A percentile compares a stretch with the other conserved stretches of the same genome.
These are phyloP conservation scores for Ondatra zibethicus DNA, from an alignment of 2,113 vertebrate genomes.

Conservation along the genomic window DNA sequence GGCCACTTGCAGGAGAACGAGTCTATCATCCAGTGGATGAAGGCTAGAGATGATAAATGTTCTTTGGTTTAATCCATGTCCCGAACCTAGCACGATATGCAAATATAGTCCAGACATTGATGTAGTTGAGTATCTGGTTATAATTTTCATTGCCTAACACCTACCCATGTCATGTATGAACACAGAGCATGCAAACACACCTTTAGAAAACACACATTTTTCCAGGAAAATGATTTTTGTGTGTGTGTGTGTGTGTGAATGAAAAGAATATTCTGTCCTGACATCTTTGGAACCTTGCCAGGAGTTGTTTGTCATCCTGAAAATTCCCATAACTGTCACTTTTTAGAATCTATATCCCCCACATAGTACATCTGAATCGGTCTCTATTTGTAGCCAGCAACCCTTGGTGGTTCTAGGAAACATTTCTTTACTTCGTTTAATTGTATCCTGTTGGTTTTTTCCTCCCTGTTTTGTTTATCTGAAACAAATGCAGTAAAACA, in stretches of 20 bases:
- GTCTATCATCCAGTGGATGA: background rate
- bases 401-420: constrained; percentile 27
- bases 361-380: background rate
- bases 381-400: constrained; percentile 22
- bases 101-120: background rate
- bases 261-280: constrained; percentile 17
- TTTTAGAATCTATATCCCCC: background rate
- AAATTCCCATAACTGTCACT: background rate
- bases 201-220: constrained; percentile 65
- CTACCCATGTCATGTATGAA: background rate
- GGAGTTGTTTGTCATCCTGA: background rate
- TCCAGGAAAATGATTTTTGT: background rate
- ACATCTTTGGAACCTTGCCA: constrained; percentile 35
- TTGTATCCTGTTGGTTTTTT: background rate
- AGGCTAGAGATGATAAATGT: background rate
- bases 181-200: background rate
- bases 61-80: background rate
- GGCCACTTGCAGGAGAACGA: background rate
- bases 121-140: background rate
- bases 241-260: background rate
- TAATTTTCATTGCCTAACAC: background rate
- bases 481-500: background rate
- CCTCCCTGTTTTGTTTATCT: background rate
- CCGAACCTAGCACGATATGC: background rate
- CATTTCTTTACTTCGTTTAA: background rate